Percentiles rank a stretch among this genome's conserved stretches.
Evolutionary conservation across 2,888 invertebrate species (phyloP).

Genomic region (Mycogona germanica): DNA sequence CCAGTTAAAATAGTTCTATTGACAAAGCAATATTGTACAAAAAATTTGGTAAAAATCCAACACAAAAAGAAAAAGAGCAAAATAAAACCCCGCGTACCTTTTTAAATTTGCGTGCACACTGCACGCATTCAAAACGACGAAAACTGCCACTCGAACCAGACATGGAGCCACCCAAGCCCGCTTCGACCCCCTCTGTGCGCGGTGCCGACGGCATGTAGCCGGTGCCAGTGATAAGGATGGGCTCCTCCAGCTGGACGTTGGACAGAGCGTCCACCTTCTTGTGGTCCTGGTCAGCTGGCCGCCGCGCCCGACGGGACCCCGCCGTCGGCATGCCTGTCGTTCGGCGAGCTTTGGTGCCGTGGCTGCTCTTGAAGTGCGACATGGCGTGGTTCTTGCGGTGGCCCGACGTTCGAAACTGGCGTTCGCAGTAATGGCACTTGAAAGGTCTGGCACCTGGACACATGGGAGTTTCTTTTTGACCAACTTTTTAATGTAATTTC

Average conservation of each 20-base stretch:
- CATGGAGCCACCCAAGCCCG: too few species aligned
- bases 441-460: constrained; percentile 38
- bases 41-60: too few species aligned
- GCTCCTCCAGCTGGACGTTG: constrained; percentile 42
- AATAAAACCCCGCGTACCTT: too few species aligned
- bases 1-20: too few species aligned
- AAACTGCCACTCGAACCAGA: too few species aligned
- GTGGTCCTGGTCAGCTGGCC: constrained; percentile 23
- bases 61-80: too few species aligned
- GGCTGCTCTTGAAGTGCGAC: constrained; percentile 28
- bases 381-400: constrained; percentile 39
- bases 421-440: constrained; percentile 39
- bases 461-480: too few species aligned
- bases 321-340: neutral
- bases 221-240: constrained; percentile 42
- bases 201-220: constrained; percentile 33
- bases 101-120: constrained; percentile 11
- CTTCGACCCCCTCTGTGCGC: too few species aligned
- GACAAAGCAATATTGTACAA: too few species aligned
- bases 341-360: neutral
- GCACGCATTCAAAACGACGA: neutral
- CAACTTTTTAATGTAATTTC: too few species aligned
- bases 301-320: constrained; percentile 15
- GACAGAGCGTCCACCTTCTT: constrained; percentile 28
- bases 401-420: constrained; percentile 38